Conservation (phyloP, 2,113 vertebrate species). For the Anhinga rufa region DNA sequence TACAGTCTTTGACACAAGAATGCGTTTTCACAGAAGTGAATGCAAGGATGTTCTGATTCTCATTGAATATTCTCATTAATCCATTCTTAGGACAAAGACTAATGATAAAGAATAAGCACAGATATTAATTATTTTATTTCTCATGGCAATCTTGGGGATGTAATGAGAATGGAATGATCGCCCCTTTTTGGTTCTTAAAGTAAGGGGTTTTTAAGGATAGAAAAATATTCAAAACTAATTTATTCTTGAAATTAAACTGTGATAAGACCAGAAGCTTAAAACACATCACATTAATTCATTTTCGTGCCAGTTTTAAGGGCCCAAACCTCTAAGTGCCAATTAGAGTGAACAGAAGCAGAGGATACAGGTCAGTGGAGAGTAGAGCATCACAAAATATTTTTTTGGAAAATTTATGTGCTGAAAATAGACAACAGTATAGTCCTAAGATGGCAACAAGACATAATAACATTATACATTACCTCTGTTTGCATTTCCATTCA, state of each 20-base stretch:
- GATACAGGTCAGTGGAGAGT: background rate
- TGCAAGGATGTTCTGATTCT: background rate
- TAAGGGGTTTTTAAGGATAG: background rate
- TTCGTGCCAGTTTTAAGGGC: constrained; percentile 8
- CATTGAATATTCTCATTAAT: constrained; percentile 63
- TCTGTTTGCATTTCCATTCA: background rate
- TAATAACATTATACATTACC: background rate
- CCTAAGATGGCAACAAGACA: background rate
- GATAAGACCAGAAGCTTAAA: constrained; percentile 55
- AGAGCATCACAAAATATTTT: background rate
- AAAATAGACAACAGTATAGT: background rate
- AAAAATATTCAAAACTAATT: constrained; percentile 53
- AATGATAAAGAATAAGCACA: constrained; percentile 25
- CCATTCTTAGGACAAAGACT: constrained; percentile 46
- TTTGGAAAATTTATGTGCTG: background rate
- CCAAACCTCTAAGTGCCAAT: constrained; percentile 25
- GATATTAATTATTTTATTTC: constrained; percentile 56
- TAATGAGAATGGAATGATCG: constrained; percentile 38
- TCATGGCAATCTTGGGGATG: constrained; percentile 23
- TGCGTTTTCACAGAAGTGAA: constrained; percentile 17
- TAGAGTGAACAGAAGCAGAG: background rate
- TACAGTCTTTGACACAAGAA: constrained; percentile 38
- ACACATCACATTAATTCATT: constrained; percentile 36
- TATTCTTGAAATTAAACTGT: constrained; percentile 44
- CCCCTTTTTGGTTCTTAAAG: background rate